Evolutionary conservation across 2,113 vertebrate genomes (phyloP), one percentile per base, ranked within the genome.

Genomic region (Caranx ignobilis): DNA sequence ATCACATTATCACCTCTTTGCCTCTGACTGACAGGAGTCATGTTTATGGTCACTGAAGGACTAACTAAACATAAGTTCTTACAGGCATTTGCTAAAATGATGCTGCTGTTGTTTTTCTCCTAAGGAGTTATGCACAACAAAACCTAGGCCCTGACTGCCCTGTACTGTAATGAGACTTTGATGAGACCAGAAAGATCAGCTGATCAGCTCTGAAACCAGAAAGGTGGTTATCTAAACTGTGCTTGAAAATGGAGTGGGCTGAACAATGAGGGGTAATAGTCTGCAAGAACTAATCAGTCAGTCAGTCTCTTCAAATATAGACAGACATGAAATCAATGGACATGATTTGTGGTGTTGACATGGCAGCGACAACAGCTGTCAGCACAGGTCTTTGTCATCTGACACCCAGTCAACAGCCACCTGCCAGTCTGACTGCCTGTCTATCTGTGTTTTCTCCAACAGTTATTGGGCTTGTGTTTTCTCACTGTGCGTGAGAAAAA

Each of bases 251-350:
- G 26, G 26, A 26, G 26, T 1, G 26, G 26, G 26, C 26, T 26
- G 16, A 4, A 32, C 7, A 69, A 41, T 60, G 41, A 52, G 47
- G 16, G 16, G 15, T 48, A 2, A 48, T 48, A 18, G 47, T 48
- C 16, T 18, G 16, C 15, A 6, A 48, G 5, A 6, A 18, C 63
- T 48, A 13, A 68, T 63, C 67, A 72, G 34, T 66, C 59, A 11
- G n/a, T 66, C 50, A 15, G 45, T 15, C 1, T 50, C 11, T 55
- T 16, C 35, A 31, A 66, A 66, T 35, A 1, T 11, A 54, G 4
- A 56, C 75, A 75, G 45, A 35, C 5, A 2, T 57, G 48, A 62
- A 15, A 18, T 72, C 77, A 74, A 52, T 77, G n/a, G 9, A 62
- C 35, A 72, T 62, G 6, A 48, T 18, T 48, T 39, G 15, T 21